These are phyloP conservation scores for Chironomus riparius DNA, from an alignment of 2,888 invertebrate species.

Conservation along the genomic window DNA sequence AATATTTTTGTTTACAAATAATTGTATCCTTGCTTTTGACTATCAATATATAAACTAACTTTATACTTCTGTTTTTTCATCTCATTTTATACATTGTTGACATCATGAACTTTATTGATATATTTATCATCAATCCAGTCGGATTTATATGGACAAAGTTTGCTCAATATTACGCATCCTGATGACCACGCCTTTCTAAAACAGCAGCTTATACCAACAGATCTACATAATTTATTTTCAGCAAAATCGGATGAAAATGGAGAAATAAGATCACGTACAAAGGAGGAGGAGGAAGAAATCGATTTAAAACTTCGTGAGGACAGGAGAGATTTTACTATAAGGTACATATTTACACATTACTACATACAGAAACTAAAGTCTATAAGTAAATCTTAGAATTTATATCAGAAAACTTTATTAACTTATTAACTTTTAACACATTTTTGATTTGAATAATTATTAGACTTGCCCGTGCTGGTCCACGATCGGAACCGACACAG, in stretches of 20 bases:
- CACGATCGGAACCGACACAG: constrained; percentile 59
- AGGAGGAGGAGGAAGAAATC: constrained; percentile 38
- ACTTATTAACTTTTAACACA: not conserved
- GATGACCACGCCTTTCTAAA: constrained; percentile 66
- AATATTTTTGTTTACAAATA: too few species aligned
- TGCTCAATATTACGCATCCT: constrained; percentile 73
- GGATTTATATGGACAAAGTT: constrained; percentile 71
- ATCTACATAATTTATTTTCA: constrained; percentile 40
- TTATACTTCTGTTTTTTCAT: too few species aligned
- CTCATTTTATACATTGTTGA: too few species aligned
- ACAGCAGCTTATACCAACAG: constrained; percentile 52
- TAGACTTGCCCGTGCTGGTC: constrained; percentile 55
- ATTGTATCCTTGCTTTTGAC: too few species aligned
- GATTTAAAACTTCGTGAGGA: constrained; percentile 42
- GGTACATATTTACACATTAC: constrained; percentile 33
- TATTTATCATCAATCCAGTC: constrained; percentile 45
- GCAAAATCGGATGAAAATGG: constrained; percentile 43
- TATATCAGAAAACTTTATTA: not conserved
- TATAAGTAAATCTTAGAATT: too few species aligned
- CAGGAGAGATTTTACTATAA: constrained; percentile 49
- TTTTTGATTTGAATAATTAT: constrained; percentile 46
- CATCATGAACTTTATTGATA: not conserved
- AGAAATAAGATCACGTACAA: constrained; percentile 46
- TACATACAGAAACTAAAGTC: not conserved
- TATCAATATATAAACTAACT: too few species aligned